Evolutionary conservation across 2,888 invertebrate species (phyloP).

Genomic region (Nycteola revayana): DNA sequence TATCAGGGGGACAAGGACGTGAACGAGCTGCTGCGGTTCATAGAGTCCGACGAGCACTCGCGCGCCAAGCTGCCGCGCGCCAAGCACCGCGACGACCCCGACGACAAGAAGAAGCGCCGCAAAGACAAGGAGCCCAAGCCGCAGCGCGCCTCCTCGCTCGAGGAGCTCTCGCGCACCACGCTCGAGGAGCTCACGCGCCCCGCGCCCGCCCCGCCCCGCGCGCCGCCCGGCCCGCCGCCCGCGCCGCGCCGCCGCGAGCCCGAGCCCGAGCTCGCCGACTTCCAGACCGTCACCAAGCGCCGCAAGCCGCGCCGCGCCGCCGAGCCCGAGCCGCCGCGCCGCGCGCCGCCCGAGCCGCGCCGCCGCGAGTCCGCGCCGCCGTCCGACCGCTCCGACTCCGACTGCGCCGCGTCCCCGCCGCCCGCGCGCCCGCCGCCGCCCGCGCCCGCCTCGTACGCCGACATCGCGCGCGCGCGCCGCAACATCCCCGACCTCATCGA

Average conservation of each 20-base stretch:
- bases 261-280: conserved; percentile 84
- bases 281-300: conserved; percentile 92
- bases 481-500: conserved; percentile 79
- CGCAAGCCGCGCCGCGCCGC: conserved; percentile 89
- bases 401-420: conserved; percentile 78
- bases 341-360: conserved; percentile 57
- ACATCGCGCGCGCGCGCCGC: conserved; percentile 85
- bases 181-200: conserved; percentile 85
- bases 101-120: conserved; percentile 71
- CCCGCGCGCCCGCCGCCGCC: conserved; percentile 83
- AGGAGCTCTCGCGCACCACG: conserved; percentile 90
- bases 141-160: conserved; percentile 89
- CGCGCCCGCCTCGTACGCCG: conserved; percentile 88
- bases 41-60: conserved; percentile 83
- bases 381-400: conserved; percentile 92
- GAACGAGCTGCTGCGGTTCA: conserved; percentile 89
- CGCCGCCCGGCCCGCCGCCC: conserved; percentile 26
- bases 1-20: conserved; percentile 90
- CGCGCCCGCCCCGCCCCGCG: conserved; percentile 30
- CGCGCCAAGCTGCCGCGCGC: conserved; percentile 59
- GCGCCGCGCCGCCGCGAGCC: conserved; percentile 47
- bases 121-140: conserved; percentile 67
- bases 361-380: conserved; percentile 86
- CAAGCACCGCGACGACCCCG: conserved; percentile 67
- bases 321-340: conserved; percentile 49